phyloP scores from a whole-genome alignment of 2,797 vertebrate genomes.

The Acridotheres tristis region DNA sequence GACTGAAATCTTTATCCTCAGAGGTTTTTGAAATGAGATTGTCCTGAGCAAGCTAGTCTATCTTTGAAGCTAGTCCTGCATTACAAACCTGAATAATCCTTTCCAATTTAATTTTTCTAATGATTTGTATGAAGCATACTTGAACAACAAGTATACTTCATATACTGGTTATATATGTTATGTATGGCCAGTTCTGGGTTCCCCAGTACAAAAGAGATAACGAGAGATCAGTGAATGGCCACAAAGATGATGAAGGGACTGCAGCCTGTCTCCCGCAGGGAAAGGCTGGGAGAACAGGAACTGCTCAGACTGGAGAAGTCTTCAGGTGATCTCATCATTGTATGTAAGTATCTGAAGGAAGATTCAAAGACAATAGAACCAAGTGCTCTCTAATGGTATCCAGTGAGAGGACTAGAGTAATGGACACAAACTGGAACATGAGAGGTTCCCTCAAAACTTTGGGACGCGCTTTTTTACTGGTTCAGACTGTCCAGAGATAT shows the following conservation, averaged over 20 bases:
- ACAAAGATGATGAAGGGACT: background rate
- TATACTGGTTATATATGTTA: no score
- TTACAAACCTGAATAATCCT: background rate
- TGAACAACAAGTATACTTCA: background rate
- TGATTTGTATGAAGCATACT: background rate
- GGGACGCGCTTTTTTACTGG: background rate
- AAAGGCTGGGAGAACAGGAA: background rate
- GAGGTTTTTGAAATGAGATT: background rate
- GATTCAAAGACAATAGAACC: background rate
- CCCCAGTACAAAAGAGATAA: background rate
- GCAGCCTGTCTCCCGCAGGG: background rate
- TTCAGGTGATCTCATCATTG: rapidly evolving
- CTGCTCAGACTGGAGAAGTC: background rate
- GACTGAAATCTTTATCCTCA: background rate
- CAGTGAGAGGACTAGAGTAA: background rate
- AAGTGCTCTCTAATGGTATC: background rate
- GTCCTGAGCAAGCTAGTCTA: background rate
- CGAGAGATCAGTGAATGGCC: background rate
- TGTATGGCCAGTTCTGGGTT: background rate
- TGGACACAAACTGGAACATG: background rate
- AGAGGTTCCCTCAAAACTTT: background rate
- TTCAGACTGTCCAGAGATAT: background rate
- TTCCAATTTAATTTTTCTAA: background rate
- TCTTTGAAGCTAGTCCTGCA: background rate
- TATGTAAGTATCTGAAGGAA: background rate